phyloP scores from a whole-genome alignment of 2,888 invertebrate genomes.

The Nowickia ferox region DNA sequence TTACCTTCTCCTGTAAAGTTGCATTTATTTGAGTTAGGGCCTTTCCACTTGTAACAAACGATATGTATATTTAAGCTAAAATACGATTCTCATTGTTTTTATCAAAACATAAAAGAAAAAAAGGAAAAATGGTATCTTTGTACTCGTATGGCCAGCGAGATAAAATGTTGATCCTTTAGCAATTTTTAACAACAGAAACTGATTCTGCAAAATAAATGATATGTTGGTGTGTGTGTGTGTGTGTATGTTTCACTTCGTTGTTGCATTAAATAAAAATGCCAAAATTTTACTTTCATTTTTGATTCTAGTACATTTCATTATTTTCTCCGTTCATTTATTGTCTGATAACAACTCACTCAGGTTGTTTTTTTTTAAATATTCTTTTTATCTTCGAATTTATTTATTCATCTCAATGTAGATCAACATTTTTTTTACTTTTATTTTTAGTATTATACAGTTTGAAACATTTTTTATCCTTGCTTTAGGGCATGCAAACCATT shows the following conservation, averaged over 20 bases:
- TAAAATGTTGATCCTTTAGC: background rate
- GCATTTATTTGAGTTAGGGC: too few species aligned
- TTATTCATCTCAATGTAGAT: conserved; percentile 45
- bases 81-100: background rate
- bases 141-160: background rate
- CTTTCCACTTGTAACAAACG: too few species aligned
- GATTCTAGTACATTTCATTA: conserved; percentile 22
- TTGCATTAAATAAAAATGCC: background rate
- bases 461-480: conserved; percentile 33
- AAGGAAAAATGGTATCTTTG: background rate
- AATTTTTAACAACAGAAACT: background rate
- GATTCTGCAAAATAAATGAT: background rate
- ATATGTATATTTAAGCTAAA: background rate
- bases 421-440: conserved; percentile 19
- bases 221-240: background rate
- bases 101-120: too few species aligned
- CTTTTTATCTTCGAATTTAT: conserved; percentile 35
- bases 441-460: conserved; percentile 23
- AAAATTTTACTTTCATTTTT: conserved; percentile 48
- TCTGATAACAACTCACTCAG: conserved; percentile 32
- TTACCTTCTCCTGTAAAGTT: too few species aligned
- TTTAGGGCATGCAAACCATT: conserved; percentile 56
- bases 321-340: conserved; percentile 19
- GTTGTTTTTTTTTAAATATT: conserved; percentile 30
- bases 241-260: background rate